These are phyloP conservation scores for Octodonta nipae DNA, from an alignment of 2,888 invertebrate genomes.

Conservation along the genomic window DNA sequence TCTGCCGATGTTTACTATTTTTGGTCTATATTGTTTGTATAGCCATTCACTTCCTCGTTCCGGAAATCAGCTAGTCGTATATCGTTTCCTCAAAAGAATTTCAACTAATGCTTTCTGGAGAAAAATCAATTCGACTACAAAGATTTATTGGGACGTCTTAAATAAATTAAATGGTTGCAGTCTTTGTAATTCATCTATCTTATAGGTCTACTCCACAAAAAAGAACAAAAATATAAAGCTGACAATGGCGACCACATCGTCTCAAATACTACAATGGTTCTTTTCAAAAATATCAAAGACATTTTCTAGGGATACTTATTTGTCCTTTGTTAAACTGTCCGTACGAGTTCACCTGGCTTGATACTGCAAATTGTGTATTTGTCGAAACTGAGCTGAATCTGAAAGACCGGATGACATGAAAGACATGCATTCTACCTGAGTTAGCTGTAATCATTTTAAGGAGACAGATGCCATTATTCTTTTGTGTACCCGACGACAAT, in stretches of 20 bases:
- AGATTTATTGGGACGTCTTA: constrained; percentile 11
- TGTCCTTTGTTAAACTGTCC: constrained; percentile 22
- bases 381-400: constrained; percentile 21
- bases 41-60: too few species aligned
- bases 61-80: too few species aligned
- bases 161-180: constrained; percentile 13
- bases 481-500: constrained; percentile 12
- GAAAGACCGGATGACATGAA: constrained; percentile 22
- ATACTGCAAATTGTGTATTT: constrained; percentile 26
- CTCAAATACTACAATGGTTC: constrained; percentile 15
- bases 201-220: constrained; percentile 14
- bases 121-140: constrained; percentile 6
- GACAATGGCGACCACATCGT: constrained; percentile 24
- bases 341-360: constrained; percentile 25
- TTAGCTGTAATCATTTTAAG: constrained; percentile 17
- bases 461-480: constrained; percentile 25
- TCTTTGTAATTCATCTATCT: constrained; percentile 13
- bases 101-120: too few species aligned
- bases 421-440: constrained; percentile 23
- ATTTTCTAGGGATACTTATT: constrained; percentile 25
- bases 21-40: too few species aligned
- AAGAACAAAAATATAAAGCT: constrained; percentile 17
- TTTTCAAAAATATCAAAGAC: constrained; percentile 22
- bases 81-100: too few species aligned
- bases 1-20: too few species aligned